A percentile compares a stretch with the other conserved stretches of the same genome.
phyloP scores from a whole-genome alignment of 2,113 vertebrate species.

The Onychostoma macrolepis region DNA sequence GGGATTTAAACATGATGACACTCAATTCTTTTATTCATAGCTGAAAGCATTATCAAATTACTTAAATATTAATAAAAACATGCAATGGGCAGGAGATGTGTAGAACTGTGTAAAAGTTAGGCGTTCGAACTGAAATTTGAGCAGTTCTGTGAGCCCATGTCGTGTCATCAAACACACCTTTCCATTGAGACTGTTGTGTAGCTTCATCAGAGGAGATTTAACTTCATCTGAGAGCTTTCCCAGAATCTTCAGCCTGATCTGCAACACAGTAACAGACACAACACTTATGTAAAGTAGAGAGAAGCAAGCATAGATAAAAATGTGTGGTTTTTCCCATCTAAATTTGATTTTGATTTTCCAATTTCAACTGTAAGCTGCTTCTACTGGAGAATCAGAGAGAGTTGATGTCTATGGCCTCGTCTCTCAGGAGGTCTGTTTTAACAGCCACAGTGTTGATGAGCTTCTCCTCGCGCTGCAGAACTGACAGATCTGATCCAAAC shows the following conservation, averaged over 20 bases:
- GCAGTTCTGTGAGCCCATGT: background rate
- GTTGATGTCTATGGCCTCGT: too few relatives aligned
- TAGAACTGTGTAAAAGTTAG: background rate
- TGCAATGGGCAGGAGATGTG: background rate
- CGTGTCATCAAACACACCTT: slow-evolving; percentile 78
- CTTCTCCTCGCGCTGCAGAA: too few relatives aligned
- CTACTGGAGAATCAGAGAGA: too few relatives aligned
- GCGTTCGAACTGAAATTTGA: background rate
- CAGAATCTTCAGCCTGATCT: slow-evolving; percentile 86
- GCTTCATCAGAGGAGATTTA: slow-evolving; percentile 85
- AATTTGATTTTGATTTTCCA: too few relatives aligned
- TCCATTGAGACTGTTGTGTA: slow-evolving; percentile 88
- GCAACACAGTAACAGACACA: background rate
- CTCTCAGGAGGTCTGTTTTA: too few relatives aligned
- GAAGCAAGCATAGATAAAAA: background rate
- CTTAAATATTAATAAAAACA: background rate
- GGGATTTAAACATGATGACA: background rate
- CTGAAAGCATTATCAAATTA: background rate
- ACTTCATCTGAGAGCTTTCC: slow-evolving; percentile 88
- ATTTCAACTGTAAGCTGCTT: too few relatives aligned
- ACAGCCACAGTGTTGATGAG: too few relatives aligned
- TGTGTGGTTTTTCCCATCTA: too few relatives aligned
- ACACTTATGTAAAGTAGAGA: background rate
- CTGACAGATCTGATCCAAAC: too few relatives aligned
- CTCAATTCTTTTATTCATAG: too few relatives aligned